Conservation (phyloP, 2,113 vertebrate species). For the Polyodon spathula region DNA sequence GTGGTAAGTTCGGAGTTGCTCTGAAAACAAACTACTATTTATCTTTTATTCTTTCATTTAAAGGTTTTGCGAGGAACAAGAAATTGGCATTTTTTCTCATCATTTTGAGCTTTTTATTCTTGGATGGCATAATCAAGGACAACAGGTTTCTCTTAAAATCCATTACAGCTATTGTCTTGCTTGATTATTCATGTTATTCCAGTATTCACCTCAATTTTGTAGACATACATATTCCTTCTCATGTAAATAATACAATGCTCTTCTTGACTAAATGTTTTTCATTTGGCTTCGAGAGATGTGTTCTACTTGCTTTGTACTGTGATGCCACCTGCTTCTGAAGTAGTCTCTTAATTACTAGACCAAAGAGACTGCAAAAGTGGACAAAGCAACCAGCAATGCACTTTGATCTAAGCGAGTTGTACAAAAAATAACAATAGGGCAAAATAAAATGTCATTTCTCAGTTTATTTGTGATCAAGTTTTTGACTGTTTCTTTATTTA, state of each 20-base stretch:
- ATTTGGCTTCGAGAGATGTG: slow-evolving; percentile 19
- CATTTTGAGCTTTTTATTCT: slow-evolving; percentile 35
- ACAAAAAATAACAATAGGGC: slow-evolving; percentile 12
- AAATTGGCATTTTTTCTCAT: slow-evolving; percentile 23
- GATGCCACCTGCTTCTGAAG: slow-evolving; percentile 57
- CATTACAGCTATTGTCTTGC: slow-evolving; percentile 62
- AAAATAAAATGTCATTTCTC: slow-evolving; percentile 7
- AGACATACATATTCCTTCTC: not conserved
- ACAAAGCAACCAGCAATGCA: slow-evolving; percentile 40
- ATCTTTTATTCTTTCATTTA: slow-evolving; percentile 1
- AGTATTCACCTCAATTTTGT: not conserved
- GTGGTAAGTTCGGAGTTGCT: slow-evolving; percentile 49
- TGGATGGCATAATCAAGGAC: slow-evolving; percentile 30
- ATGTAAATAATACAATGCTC: slow-evolving; percentile 13
- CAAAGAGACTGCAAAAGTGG: slow-evolving; percentile 57
- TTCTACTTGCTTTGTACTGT: slow-evolving; percentile 38
- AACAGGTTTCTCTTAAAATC: slow-evolving; percentile 40
- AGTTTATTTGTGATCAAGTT: slow-evolving; percentile 3
- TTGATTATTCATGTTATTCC: slow-evolving; percentile 4
- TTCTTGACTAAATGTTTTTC: slow-evolving; percentile 38
- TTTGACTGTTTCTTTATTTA: slow-evolving; percentile 13
- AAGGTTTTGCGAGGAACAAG: not conserved
- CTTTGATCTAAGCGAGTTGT: slow-evolving; percentile 57
- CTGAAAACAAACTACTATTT: not conserved
- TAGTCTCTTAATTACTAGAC: slow-evolving; percentile 61